Evolutionary conservation across 2,113 vertebrate genomes (phyloP).

Genomic region (Xiphophorus couchianus): DNA sequence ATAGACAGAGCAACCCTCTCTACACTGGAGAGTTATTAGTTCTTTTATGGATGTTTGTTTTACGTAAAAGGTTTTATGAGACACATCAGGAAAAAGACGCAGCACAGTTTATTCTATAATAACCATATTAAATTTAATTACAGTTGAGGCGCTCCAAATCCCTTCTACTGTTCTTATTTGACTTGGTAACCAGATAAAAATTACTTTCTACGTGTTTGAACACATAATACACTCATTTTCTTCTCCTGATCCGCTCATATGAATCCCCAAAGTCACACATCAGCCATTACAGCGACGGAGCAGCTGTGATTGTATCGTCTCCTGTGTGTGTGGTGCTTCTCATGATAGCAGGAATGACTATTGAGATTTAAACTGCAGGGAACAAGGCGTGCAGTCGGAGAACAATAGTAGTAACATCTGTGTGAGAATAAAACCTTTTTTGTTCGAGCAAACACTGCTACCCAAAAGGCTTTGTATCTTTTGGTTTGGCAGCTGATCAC

Average conservation of each 20-base stretch:
- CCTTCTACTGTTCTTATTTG: slow-evolving; percentile 11
- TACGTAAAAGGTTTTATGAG: not conserved
- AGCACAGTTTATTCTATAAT: not conserved
- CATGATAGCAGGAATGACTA: slow-evolving; percentile 10
- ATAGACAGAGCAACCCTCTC: not conserved
- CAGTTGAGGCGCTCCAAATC: not conserved
- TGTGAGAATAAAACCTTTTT: slow-evolving; percentile 7
- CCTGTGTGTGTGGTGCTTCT: not conserved
- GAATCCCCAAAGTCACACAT: not conserved
- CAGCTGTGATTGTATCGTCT: slow-evolving; percentile 29
- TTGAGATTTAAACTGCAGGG: slow-evolving; percentile 7
- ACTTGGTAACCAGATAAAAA: slow-evolving; percentile 7
- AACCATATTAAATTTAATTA: slow-evolving; percentile 9
- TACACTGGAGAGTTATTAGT: not conserved
- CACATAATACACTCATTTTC: not conserved
- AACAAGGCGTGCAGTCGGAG: not conserved
- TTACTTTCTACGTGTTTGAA: not conserved
- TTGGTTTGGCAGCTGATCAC: slow-evolving; percentile 10
- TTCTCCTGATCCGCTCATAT: not conserved
- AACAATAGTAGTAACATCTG: not conserved
- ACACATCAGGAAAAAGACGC: not conserved
- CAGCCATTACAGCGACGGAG: slow-evolving; percentile 30
- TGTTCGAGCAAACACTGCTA: not conserved
- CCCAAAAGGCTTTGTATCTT: not conserved
- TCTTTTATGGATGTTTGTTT: not conserved